phyloP scores from a whole-genome alignment of 2,113 vertebrate genomes.

The Bostrychus sinensis region DNA sequence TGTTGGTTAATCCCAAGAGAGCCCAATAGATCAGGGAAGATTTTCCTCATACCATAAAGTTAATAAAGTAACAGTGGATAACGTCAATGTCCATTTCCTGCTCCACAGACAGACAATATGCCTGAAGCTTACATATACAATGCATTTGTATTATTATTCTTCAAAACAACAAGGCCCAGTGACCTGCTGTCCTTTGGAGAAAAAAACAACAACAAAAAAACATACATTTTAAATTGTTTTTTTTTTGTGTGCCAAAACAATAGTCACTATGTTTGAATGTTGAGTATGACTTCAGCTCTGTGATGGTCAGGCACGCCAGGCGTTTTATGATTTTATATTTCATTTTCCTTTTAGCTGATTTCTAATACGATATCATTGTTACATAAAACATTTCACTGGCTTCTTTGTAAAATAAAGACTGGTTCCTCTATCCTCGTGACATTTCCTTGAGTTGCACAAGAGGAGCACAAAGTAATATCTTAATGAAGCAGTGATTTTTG shows the following conservation, averaged over 20 bases:
- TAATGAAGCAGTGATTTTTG: not conserved
- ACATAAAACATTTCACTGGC: not conserved
- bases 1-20: conserved; percentile 34
- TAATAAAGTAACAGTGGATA: conserved; percentile 49
- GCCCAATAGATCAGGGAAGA: conserved; percentile 40
- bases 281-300: not conserved
- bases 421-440: too few relatives aligned
- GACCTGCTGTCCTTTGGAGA: not conserved
- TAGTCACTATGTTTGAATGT: conserved; percentile 9
- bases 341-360: not conserved
- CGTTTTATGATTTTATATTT: conserved; percentile 14
- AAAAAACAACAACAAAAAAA: too few relatives aligned
- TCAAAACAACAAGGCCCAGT: not conserved
- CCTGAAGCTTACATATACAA: not conserved
- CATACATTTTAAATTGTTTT: not conserved
- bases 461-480: not conserved
- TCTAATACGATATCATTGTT: not conserved
- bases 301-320: conserved; percentile 14
- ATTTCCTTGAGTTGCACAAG: not conserved
- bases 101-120: conserved; percentile 1
- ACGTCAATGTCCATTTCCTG: conserved; percentile 33
- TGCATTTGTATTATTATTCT: not conserved
- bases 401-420: not conserved
- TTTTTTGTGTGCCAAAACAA: not conserved
- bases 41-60: conserved; percentile 62